Evolutionary conservation across 1,140 invertebrate genomes (phyloP).

Genomic region (Rhopalosiphum maidis): DNA sequence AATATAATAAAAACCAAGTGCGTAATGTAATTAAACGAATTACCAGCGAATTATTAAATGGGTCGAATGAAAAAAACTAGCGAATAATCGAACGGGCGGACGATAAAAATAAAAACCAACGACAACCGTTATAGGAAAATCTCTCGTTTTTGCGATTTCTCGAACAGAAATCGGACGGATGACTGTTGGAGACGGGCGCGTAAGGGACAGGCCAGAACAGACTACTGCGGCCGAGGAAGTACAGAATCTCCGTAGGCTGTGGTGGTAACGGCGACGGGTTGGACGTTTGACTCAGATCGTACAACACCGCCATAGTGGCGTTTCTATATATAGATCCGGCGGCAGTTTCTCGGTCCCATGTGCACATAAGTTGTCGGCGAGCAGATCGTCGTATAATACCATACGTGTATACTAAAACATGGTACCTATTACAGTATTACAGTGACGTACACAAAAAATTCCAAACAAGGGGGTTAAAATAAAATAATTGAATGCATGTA

Average conservation of each 20-base stretch:
- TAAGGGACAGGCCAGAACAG: neutral
- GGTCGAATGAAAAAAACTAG: neutral
- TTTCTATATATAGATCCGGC: slow-evolving; percentile 49
- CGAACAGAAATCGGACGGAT: neutral
- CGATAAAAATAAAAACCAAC: neutral
- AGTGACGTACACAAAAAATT: neutral
- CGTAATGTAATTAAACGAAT: slow-evolving; percentile 31
- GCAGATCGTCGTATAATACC: neutral
- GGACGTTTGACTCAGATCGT: slow-evolving; percentile 21
- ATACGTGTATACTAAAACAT: neutral
- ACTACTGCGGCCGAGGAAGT: slow-evolving; percentile 29
- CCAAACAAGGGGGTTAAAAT: neutral
- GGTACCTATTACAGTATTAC: neutral
- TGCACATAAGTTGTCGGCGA: slow-evolving; percentile 44
- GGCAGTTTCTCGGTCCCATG: slow-evolving; percentile 56
- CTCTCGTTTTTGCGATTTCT: neutral
- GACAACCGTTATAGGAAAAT: neutral
- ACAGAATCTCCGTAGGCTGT: neutral
- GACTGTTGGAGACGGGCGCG: neutral
- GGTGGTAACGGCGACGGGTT: neutral
- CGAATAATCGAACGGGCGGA: neutral
- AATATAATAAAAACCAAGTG: neutral
- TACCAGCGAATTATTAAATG: neutral
- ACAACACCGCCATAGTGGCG: slow-evolving; percentile 3
- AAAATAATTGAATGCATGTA: neutral